Evolutionary conservation across 2,797 vertebrate genomes (phyloP).

Genomic region (Threskiornis aethiopicus): DNA sequence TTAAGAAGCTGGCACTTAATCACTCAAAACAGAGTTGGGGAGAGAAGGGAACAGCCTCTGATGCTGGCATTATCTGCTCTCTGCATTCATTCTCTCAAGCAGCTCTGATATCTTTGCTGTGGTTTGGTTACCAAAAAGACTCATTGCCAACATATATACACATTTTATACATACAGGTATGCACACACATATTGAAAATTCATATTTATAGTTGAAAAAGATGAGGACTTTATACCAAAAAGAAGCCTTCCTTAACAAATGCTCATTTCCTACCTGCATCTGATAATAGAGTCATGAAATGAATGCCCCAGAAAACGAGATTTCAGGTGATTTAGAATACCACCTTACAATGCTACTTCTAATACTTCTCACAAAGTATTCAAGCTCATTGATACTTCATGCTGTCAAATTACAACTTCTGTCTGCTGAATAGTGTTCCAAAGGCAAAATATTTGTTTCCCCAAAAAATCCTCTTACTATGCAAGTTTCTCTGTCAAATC

Average conservation of each 20-base stretch:
- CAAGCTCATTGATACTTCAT: neutral
- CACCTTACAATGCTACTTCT: neutral
- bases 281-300: neutral
- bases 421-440: neutral
- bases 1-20: neutral
- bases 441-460: neutral
- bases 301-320: neutral
- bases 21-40: neutral
- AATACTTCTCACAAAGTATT: neutral
- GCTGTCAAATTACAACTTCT: neutral
- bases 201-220: neutral
- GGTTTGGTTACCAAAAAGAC: neutral
- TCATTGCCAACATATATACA: neutral
- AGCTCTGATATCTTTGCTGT: neutral
- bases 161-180: neutral
- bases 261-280: neutral
- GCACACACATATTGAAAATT: neutral
- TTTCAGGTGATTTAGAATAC: neutral
- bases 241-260: neutral
- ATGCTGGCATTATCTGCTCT: neutral
- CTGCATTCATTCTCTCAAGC: neutral
- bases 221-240: neutral
- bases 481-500: neutral
- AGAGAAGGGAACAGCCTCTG: neutral
- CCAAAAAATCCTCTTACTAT: neutral